Percentiles rank a stretch among this genome's conserved stretches.
These are phyloP conservation scores for Bambusicola thoracicus DNA, from an alignment of 2,113 vertebrate species.

Conservation along the genomic window DNA sequence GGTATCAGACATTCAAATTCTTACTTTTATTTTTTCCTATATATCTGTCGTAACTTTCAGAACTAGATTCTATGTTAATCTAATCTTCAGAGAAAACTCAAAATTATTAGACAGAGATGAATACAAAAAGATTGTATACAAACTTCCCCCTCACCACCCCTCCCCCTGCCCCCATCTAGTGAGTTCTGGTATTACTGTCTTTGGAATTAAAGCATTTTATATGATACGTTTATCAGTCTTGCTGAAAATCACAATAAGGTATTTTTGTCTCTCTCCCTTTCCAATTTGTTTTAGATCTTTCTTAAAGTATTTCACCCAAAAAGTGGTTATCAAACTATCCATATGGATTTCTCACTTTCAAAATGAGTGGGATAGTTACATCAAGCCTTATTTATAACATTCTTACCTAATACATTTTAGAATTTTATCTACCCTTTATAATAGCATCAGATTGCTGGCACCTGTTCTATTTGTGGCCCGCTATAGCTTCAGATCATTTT, in stretches of 20 bases:
- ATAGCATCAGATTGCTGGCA: neutral
- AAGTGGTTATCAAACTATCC: neutral
- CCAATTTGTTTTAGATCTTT: neutral
- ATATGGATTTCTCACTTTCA: neutral
- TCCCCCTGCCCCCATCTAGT: fast-evolving
- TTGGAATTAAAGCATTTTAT: neutral
- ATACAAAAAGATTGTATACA: neutral
- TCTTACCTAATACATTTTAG: neutral
- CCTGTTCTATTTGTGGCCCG: neutral
- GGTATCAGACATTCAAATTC: neutral
- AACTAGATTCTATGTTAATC: neutral
- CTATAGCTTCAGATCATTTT: neutral
- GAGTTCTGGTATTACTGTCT: neutral
- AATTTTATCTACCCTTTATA: neutral
- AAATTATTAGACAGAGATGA: neutral
- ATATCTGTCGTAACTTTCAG: neutral
- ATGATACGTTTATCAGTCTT: neutral
- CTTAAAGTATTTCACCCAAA: neutral
- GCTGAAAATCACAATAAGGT: neutral
- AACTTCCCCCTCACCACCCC: neutral
- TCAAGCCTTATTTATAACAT: neutral
- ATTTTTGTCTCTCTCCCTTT: neutral
- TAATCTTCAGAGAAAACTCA: neutral
- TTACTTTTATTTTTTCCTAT: neutral
- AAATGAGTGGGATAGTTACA: neutral